Evolutionary conservation across 37 sponge, comb jelly and placozoan genomes (phyloP).

Genomic region (Haliclona indistincta): DNA sequence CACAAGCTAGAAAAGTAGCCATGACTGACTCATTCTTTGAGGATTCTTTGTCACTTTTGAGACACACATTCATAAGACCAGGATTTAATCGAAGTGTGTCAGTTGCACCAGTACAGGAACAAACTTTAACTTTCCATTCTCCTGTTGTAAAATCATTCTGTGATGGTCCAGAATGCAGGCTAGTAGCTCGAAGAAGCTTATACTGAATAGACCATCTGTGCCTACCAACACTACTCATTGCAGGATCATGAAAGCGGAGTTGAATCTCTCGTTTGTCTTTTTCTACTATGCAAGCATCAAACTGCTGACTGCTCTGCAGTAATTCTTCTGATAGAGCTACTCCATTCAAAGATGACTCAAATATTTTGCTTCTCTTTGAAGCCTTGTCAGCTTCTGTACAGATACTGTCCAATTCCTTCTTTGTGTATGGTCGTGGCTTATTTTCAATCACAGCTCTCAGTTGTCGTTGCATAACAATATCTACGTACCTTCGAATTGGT

Average conservation of each 20-base stretch:
- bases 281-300: neutral
- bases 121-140: slow-evolving; percentile 18
- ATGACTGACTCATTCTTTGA: neutral
- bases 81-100: neutral
- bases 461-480: slow-evolving; percentile 52
- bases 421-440: neutral
- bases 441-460: neutral
- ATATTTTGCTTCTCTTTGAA: too few species aligned
- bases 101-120: slow-evolving; percentile 1
- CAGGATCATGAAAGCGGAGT: neutral
- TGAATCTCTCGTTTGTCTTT: neutral
- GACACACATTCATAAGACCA: neutral
- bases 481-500: slow-evolving; percentile 66
- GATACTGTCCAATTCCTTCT: too few species aligned
- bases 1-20: too few species aligned
- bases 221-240: neutral
- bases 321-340: neutral
- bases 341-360: too few species aligned
- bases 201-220: neutral
- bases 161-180: neutral
- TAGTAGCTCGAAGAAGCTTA: neutral
- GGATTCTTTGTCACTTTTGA: neutral
- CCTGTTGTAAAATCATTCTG: too few species aligned
- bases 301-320: neutral
- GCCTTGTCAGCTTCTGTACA: too few species aligned